A percentile compares a stretch with the other conserved stretches of the same genome.
Evolutionary conservation across 2,113 vertebrate species (phyloP).

Genomic region (Megaceryle maxima): DNA sequence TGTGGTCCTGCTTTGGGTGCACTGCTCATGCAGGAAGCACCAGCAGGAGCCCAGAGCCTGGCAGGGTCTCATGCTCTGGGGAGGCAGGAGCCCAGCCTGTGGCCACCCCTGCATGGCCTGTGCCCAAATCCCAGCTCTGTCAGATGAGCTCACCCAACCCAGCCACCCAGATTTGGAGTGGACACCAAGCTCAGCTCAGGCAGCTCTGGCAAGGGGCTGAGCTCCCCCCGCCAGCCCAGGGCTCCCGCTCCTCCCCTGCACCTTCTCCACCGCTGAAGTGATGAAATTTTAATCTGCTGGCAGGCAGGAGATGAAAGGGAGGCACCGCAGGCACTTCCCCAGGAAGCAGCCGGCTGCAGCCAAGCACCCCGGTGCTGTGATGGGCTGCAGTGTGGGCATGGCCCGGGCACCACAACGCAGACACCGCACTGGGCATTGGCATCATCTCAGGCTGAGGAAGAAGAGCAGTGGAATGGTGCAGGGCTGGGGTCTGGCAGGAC

Average conservation of each 20-base stretch:
- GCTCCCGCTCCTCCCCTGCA: background rate
- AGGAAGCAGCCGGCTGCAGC: background rate
- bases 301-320: conserved; percentile 18
- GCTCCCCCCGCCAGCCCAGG: rapidly evolving
- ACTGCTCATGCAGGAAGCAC: rapidly evolving
- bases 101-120: background rate
- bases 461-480: rapidly evolving
- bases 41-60: rapidly evolving
- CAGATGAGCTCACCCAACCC: background rate
- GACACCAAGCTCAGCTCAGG: rapidly evolving
- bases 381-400: background rate
- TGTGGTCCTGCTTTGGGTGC: background rate
- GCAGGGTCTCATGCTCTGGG: rapidly evolving
- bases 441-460: background rate
- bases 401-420: rapidly evolving
- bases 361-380: rapidly evolving
- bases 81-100: rapidly evolving
- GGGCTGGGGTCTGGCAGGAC: background rate
- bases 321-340: background rate
- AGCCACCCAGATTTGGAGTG: rapidly evolving
- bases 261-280: background rate
- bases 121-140: background rate
- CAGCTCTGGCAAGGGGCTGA: background rate
- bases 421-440: rapidly evolving
- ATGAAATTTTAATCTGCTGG: conserved; percentile 29